Percentiles rank a stretch among this genome's conserved stretches.
Conservation (phyloP, 2,797 vertebrate genomes). For the Thamnophis elegans region DNA sequence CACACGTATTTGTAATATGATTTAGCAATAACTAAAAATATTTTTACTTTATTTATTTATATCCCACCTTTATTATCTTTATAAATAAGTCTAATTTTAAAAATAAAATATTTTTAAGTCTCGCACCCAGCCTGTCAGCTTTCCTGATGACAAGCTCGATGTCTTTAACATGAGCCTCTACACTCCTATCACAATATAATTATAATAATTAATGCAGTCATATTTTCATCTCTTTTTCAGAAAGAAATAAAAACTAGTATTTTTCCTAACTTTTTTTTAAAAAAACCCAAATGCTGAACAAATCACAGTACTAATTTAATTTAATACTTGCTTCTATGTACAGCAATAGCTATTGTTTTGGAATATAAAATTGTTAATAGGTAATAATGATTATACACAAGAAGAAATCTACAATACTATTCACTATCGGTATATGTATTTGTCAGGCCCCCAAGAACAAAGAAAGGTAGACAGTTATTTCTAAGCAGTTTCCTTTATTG, state of each 20-base stretch:
- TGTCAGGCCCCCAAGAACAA: not conserved
- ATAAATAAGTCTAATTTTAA: not conserved
- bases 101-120: not conserved
- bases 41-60: not conserved
- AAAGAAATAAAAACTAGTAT: not conserved
- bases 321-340: not conserved
- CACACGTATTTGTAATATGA: not conserved
- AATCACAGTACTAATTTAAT: not conserved
- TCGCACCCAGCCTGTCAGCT: not conserved
- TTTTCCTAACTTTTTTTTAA: not conserved
- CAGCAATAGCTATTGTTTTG: not conserved
- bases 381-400: not conserved
- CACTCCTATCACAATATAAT: not conserved
- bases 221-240: not conserved
- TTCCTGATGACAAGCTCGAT: not conserved
- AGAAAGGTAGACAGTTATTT: not conserved
- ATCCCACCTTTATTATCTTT: not conserved
- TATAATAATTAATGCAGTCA: not conserved
- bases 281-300: not conserved
- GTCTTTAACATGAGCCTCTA: not conserved
- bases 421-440: not conserved
- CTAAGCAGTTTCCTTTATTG: no score
- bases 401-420: not conserved
- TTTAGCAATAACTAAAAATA: not conserved
- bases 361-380: not conserved